phyloP scores from a whole-genome alignment of 2,113 vertebrate genomes.

The Nesoenas mayeri region DNA sequence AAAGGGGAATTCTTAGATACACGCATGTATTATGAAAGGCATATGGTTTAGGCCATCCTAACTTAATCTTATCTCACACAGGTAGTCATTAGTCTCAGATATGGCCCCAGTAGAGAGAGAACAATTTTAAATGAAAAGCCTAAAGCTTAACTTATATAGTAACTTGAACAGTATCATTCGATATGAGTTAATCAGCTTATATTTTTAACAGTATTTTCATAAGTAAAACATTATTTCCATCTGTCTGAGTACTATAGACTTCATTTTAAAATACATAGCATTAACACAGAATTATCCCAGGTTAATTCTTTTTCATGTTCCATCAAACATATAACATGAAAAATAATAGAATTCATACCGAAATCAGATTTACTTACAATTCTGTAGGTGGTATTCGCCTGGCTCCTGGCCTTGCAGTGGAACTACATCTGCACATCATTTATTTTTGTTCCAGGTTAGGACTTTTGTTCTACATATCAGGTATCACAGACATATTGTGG shows the following conservation, averaged over 20 bases:
- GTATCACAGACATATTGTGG: not conserved
- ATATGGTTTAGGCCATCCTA: not conserved
- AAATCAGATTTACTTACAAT: not conserved
- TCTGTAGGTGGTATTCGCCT: not conserved
- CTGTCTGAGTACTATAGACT: not conserved
- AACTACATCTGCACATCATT: not conserved
- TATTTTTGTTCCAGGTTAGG: not conserved
- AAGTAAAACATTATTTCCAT: not conserved
- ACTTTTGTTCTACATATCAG: not conserved
- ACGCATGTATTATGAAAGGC: not conserved
- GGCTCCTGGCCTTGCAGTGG: not conserved
- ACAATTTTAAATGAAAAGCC: not conserved
- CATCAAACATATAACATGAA: not conserved
- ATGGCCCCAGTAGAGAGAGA: not conserved
- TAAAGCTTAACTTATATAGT: not conserved
- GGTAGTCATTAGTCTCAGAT: not conserved
- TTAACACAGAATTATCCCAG: not conserved
- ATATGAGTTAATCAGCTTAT: not conserved
- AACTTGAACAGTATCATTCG: not conserved
- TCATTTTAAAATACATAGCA: not conserved
- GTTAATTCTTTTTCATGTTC: not conserved
- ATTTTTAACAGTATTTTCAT: not conserved
- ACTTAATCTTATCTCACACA: not conserved
- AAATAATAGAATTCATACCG: not conserved
- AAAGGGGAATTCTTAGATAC: not conserved